Conservation (phyloP, 2,797 vertebrate species). For the Etheostoma perlongum region DNA sequence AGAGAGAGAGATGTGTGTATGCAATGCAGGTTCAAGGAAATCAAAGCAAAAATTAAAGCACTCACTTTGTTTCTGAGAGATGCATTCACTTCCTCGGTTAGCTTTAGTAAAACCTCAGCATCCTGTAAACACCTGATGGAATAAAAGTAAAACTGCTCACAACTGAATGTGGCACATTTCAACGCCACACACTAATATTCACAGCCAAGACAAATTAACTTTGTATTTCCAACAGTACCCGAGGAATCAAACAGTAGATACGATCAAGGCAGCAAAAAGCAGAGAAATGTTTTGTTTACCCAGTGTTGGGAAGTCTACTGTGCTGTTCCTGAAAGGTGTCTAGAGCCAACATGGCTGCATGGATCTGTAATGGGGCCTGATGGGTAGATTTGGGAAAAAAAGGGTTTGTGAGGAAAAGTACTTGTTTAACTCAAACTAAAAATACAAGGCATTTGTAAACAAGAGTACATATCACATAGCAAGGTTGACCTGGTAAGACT, state of each 20-base stretch:
- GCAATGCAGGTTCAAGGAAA: conserved; percentile 8
- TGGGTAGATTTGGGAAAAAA: conserved; percentile 47
- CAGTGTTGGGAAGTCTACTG: conserved; percentile 88
- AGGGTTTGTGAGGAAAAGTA: neutral
- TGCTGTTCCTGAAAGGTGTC: conserved; percentile 92
- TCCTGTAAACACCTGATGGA: conserved; percentile 91
- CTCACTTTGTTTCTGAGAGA: conserved; percentile 91
- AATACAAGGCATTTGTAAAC: conserved; percentile 11
- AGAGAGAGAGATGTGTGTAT: neutral
- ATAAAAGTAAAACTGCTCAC: conserved; percentile 36
- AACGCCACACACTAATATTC: conserved; percentile 16
- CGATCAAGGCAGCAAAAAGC: neutral
- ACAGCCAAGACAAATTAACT: neutral
- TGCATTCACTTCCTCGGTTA: conserved; percentile 88
- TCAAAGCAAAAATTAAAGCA: conserved; percentile 16
- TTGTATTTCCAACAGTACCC: too few species aligned
- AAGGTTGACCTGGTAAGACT: neutral
- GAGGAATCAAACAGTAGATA: neutral
- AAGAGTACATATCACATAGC: neutral
- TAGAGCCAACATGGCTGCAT: conserved; percentile 92
- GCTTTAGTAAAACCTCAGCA: conserved; percentile 90
- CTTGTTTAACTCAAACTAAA: neutral
- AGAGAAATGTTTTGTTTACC: conserved; percentile 82
- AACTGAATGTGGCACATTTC: neutral
- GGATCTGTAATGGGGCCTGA: conserved; percentile 93